These are phyloP conservation scores for Semotilus atromaculatus DNA, from an alignment of 2,797 vertebrate species.

Conservation along the genomic window DNA sequence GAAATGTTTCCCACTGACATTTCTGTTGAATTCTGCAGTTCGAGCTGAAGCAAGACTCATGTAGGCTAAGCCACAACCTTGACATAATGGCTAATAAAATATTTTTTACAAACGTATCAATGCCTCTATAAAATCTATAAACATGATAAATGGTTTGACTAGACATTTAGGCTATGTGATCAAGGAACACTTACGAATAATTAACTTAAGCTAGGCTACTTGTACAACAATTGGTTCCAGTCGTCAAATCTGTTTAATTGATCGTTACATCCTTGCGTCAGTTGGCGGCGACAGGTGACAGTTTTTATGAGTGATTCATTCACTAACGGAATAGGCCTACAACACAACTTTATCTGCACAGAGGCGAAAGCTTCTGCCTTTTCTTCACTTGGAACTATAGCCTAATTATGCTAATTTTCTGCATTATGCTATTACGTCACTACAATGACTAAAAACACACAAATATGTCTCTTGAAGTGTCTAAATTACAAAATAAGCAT, in stretches of 20 bases:
- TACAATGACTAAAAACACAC: constrained; percentile 50
- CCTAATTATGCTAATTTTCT: background rate
- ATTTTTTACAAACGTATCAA: too few relatives aligned
- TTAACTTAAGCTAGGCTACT: background rate
- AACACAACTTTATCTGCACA: too few relatives aligned
- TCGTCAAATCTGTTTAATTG: background rate
- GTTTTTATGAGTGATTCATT: background rate
- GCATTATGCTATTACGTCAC: constrained; percentile 61
- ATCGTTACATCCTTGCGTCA: background rate
- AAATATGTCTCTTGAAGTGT: constrained; percentile 5
- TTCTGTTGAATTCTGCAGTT: background rate
- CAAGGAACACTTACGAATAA: background rate
- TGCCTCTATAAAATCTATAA: too few relatives aligned
- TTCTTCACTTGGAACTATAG: background rate
- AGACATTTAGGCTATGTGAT: too few relatives aligned
- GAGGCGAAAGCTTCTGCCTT: background rate
- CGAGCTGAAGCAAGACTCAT: too few relatives aligned
- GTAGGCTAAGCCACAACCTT: background rate
- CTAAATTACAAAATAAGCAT: constrained; percentile 67
- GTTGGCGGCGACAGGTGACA: background rate
- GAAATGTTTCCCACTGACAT: constrained; percentile 16
- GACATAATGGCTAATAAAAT: background rate
- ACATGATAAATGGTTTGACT: too few relatives aligned
- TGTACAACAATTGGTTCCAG: background rate
- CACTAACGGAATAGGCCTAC: background rate